These are phyloP conservation scores for Himantopus leucocephalus DNA, from an alignment of 2,113 vertebrate species.

Conservation along the genomic window DNA sequence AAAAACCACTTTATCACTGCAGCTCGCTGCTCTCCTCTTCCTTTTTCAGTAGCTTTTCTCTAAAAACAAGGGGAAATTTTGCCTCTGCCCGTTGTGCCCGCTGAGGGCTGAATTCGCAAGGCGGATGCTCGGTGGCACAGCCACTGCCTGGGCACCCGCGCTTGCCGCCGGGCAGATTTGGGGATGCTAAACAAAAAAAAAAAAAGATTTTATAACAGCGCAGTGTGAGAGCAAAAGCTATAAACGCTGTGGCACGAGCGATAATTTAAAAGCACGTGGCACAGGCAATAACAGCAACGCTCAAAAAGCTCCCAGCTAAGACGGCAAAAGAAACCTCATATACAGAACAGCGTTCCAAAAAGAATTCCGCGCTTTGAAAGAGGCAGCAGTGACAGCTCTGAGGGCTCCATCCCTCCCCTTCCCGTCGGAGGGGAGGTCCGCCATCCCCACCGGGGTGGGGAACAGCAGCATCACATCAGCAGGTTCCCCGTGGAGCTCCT, in stretches of 20 bases:
- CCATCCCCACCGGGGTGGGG: no score
- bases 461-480: neutral
- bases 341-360: neutral
- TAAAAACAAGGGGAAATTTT: neutral
- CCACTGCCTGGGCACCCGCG: rapidly evolving
- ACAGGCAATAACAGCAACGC: neutral
- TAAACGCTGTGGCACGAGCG: neutral
- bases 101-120: neutral
- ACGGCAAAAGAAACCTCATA: neutral
- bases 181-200: neutral
- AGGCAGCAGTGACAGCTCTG: neutral
- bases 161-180: neutral
- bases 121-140: rapidly evolving
- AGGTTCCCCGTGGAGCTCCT: neutral
- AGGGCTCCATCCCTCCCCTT: neutral
- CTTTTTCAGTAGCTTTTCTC: neutral
- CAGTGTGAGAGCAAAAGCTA: neutral
- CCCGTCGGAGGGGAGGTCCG: rapidly evolving
- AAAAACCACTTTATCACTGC: neutral
- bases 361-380: neutral
- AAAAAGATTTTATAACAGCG: neutral
- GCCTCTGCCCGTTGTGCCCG: rapidly evolving
- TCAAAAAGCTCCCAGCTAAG: neutral
- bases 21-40: neutral
- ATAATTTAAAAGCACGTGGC: neutral